phyloP scores from a whole-genome alignment of 2,888 invertebrate species.

The Andrena haemorrhoa region DNA sequence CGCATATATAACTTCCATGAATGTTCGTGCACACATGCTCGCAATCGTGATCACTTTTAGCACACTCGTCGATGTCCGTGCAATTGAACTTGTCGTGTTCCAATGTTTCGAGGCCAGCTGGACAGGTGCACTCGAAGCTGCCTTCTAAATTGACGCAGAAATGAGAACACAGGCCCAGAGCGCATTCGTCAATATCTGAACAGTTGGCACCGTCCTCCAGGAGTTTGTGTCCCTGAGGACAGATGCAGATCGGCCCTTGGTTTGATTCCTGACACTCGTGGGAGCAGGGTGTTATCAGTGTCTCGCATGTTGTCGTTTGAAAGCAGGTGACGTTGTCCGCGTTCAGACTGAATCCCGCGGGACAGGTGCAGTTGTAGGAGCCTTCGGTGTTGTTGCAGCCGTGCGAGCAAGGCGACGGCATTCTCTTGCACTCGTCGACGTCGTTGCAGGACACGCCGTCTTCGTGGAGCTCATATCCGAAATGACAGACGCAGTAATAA shows the following conservation, averaged over 20 bases:
- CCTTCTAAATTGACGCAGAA: slow-evolving; percentile 86
- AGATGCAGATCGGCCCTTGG: slow-evolving; percentile 85
- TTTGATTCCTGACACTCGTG: slow-evolving; percentile 76
- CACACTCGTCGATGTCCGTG: slow-evolving; percentile 74
- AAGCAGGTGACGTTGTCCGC: slow-evolving; percentile 74
- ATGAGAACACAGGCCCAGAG: slow-evolving; percentile 86
- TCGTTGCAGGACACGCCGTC: slow-evolving; percentile 79
- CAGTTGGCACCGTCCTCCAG: slow-evolving; percentile 82
- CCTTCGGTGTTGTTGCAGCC: slow-evolving; percentile 77
- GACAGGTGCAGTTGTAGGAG: slow-evolving; percentile 85
- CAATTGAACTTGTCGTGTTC: slow-evolving; percentile 72
- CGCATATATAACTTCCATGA: slow-evolving; percentile 86
- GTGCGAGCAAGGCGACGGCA: slow-evolving; percentile 76
- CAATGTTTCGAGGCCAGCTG: slow-evolving; percentile 79
- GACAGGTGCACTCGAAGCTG: slow-evolving; percentile 86
- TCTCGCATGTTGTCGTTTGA: slow-evolving; percentile 72
- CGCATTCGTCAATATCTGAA: slow-evolving; percentile 87
- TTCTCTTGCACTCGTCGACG: slow-evolving; percentile 80
- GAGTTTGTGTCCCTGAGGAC: slow-evolving; percentile 86
- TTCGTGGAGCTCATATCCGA: slow-evolving; percentile 81
- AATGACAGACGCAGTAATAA: slow-evolving; percentile 83
- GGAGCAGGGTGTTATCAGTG: slow-evolving; percentile 68
- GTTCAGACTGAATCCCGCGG: slow-evolving; percentile 79
- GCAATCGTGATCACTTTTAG: slow-evolving; percentile 73
- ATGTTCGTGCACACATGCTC: slow-evolving; percentile 85